Evolutionary conservation across 2,797 vertebrate species (phyloP).

Genomic region (Hafferia zeledoni): DNA sequence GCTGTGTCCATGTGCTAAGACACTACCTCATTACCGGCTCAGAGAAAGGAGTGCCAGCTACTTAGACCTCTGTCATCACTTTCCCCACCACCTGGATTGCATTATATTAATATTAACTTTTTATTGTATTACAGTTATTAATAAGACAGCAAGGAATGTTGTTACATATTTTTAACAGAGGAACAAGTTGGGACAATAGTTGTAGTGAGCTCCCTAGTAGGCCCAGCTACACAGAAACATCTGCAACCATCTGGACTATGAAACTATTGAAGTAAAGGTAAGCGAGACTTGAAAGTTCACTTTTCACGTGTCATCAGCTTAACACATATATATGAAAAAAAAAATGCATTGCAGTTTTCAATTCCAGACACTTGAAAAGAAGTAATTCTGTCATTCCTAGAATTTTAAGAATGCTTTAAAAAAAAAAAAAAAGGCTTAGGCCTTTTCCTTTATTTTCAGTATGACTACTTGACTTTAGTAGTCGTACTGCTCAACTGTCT

Average conservation of each 20-base stretch:
- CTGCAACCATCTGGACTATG: background rate
- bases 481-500: background rate
- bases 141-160: slow-evolving; percentile 43
- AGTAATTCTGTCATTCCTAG: background rate
- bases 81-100: slow-evolving; percentile 27
- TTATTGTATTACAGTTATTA: slow-evolving; percentile 44
- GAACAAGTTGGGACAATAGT: slow-evolving; percentile 21
- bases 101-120: slow-evolving; percentile 39
- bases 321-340: background rate
- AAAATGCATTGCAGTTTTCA: background rate
- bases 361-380: background rate
- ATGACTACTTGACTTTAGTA: background rate
- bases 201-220: background rate
- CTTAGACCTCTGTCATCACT: slow-evolving; percentile 6
- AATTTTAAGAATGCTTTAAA: background rate
- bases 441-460: background rate
- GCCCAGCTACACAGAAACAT: slow-evolving; percentile 12
- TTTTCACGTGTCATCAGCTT: background rate
- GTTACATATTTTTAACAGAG: slow-evolving; percentile 41
- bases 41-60: background rate
- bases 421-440: background rate
- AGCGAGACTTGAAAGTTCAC: background rate
- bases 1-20: background rate
- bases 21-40: background rate
- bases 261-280: background rate